A percentile compares a stretch with the other conserved stretches of the same genome.
Conservation (phyloP, 2,888 invertebrate genomes). For the Apodemia mormo region DNA sequence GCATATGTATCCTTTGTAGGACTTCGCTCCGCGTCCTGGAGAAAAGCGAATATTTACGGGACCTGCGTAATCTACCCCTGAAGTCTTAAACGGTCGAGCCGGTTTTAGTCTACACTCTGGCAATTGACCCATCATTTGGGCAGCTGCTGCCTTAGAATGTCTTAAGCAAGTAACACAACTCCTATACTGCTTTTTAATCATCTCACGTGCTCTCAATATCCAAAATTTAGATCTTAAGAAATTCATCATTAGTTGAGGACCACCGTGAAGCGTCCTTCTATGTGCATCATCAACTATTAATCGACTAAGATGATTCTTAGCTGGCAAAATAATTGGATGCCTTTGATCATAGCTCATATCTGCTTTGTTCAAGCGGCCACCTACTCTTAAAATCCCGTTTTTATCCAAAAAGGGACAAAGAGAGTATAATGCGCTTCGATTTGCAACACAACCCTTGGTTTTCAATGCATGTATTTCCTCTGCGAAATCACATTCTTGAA, state of each 20-base stretch:
- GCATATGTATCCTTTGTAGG: conserved; percentile 38
- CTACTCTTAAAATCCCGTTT: background rate
- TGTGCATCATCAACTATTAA: conserved; percentile 29
- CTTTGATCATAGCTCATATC: conserved; percentile 23
- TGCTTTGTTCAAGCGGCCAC: background rate
- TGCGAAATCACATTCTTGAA: background rate
- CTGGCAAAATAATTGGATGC: conserved; percentile 19
- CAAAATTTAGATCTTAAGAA: conserved; percentile 37
- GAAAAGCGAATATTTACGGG: conserved; percentile 36
- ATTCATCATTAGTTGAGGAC: conserved; percentile 37
- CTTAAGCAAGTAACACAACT: conserved; percentile 32
- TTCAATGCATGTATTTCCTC: background rate
- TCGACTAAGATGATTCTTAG: background rate
- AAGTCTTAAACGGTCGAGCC: conserved; percentile 32
- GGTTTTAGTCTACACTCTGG: conserved; percentile 36
- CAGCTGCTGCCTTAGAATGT: conserved; percentile 22
- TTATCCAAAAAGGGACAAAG: background rate
- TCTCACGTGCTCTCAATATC: conserved; percentile 32
- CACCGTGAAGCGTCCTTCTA: conserved; percentile 38
- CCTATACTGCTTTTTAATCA: conserved; percentile 26
- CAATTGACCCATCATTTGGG: conserved; percentile 34
- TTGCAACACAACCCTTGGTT: background rate
- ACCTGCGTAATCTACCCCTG: conserved; percentile 39
- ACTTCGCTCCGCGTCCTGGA: conserved; percentile 34
- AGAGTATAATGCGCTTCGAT: background rate